Percentiles rank a stretch among this genome's conserved stretches.
Evolutionary conservation across 2,888 invertebrate species (phyloP).

Genomic region (Myopa tessellatipennis): DNA sequence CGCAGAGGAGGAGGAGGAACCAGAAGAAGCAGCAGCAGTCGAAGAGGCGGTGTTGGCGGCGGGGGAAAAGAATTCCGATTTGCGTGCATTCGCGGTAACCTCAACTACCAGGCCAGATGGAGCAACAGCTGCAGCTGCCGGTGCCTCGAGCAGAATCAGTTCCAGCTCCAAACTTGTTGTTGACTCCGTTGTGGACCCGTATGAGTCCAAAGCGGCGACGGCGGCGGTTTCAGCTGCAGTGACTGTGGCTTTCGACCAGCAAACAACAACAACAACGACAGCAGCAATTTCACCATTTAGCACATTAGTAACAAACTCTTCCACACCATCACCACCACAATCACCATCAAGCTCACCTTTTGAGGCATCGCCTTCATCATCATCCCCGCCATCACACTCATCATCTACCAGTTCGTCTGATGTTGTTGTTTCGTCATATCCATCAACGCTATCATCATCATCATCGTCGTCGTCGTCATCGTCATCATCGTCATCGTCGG

Average conservation of each 20-base stretch:
- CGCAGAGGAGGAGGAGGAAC: conserved; percentile 27
- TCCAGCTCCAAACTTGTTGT: conserved; percentile 18
- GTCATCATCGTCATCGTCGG: conserved; percentile 40
- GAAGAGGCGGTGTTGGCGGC: not conserved
- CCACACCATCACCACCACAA: conserved; percentile 46
- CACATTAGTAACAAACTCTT: conserved; percentile 46
- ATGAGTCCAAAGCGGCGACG: conserved; percentile 41
- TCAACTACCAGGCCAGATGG: conserved; percentile 1
- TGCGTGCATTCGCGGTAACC: not conserved
- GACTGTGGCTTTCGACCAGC: not conserved
- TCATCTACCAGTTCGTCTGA: conserved; percentile 35
- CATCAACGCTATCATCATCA: conserved; percentile 27
- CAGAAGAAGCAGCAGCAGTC: conserved; percentile 31
- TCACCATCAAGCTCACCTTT: not conserved
- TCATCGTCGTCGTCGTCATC: conserved; percentile 37
- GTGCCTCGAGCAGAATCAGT: conserved; percentile 16
- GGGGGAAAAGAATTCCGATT: conserved; percentile 5
- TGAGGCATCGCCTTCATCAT: conserved; percentile 35
- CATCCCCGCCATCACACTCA: conserved; percentile 40
- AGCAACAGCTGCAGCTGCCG: not conserved
- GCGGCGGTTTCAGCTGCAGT: conserved; percentile 26
- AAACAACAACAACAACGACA: conserved; percentile 45
- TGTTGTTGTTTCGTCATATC: conserved; percentile 21
- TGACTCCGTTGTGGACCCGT: conserved; percentile 41
- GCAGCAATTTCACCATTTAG: conserved; percentile 46